Percentiles rank a stretch among this genome's conserved stretches.
These are phyloP conservation scores for Tiliacea aurago DNA, from an alignment of 2,888 invertebrate species.

Conservation along the genomic window DNA sequence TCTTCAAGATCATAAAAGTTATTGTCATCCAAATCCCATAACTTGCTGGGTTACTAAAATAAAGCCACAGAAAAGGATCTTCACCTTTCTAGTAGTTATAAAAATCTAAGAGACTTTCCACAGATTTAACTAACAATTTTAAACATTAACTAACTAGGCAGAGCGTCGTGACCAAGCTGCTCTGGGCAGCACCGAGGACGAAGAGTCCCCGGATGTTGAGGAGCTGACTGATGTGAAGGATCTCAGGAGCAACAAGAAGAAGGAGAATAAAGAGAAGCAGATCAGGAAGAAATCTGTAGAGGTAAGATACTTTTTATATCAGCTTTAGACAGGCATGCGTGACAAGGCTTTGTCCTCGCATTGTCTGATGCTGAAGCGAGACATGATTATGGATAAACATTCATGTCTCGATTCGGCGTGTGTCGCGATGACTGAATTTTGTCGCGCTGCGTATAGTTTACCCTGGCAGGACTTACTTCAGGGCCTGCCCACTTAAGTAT, in stretches of 20 bases:
- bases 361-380: background rate
- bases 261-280: conserved; percentile 89
- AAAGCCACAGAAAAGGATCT: background rate
- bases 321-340: background rate
- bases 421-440: background rate
- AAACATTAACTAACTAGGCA: conserved; percentile 69
- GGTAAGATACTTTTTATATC: conserved; percentile 64
- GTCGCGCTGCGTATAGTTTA: background rate
- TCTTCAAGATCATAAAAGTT: conserved; percentile 1
- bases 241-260: conserved; percentile 88
- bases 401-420: background rate
- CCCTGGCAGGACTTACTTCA: background rate
- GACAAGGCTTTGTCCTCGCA: background rate
- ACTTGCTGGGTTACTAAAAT: background rate
- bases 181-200: conserved; percentile 72
- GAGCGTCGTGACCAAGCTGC: conserved; percentile 84
- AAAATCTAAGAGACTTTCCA: conserved; percentile 39
- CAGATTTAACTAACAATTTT: conserved; percentile 46
- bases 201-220: conserved; percentile 78
- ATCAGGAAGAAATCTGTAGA: conserved; percentile 84
- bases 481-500: background rate
- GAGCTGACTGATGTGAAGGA: conserved; percentile 87
- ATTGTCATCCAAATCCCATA: background rate
- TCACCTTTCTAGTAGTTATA: conserved; percentile 34
- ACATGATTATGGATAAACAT: background rate